Conservation (phyloP, 2,797 vertebrate species). For the Acrossocheilus fasciatus region DNA sequence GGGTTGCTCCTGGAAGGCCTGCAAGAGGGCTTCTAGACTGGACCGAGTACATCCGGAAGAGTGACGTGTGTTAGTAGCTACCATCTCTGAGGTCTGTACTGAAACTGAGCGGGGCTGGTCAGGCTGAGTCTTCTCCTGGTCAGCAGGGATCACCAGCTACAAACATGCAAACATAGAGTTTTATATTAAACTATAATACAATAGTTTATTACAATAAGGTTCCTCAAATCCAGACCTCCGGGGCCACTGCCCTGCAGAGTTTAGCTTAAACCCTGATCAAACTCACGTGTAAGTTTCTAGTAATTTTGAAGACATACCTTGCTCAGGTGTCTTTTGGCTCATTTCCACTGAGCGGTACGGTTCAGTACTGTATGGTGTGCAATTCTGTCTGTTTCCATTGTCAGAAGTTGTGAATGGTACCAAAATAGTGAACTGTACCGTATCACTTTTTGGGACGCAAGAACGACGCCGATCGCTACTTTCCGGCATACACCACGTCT, state of each 20-base stretch:
- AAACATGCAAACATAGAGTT: slow-evolving; percentile 36
- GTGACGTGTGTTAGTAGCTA: slow-evolving; percentile 94
- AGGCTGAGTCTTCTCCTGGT: slow-evolving; percentile 84
- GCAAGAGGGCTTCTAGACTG: slow-evolving; percentile 91
- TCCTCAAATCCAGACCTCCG: background rate
- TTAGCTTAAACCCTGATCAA: background rate
- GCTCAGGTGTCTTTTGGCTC: background rate
- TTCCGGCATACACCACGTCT: background rate
- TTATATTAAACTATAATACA: background rate
- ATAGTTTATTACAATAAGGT: background rate
- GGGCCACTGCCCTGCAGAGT: background rate
- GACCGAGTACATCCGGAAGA: slow-evolving; percentile 90
- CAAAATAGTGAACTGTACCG: background rate
- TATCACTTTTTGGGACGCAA: too few relatives aligned
- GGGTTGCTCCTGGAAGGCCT: slow-evolving; percentile 89
- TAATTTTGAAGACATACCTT: background rate
- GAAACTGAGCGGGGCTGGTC: slow-evolving; percentile 92
- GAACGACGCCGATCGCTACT: background rate
- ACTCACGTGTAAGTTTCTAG: background rate
- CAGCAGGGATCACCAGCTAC: slow-evolving; percentile 91
- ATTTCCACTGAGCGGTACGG: background rate
- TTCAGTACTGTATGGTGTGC: background rate
- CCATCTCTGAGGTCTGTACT: slow-evolving; percentile 97
- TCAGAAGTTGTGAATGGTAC: background rate
- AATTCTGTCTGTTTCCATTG: background rate